Percentiles rank a stretch among this genome's conserved stretches.
These are phyloP conservation scores for Amphimedon queenslandica DNA, from an alignment of 37 sponge, comb jelly and placozoan species.

Conservation along the genomic window DNA sequence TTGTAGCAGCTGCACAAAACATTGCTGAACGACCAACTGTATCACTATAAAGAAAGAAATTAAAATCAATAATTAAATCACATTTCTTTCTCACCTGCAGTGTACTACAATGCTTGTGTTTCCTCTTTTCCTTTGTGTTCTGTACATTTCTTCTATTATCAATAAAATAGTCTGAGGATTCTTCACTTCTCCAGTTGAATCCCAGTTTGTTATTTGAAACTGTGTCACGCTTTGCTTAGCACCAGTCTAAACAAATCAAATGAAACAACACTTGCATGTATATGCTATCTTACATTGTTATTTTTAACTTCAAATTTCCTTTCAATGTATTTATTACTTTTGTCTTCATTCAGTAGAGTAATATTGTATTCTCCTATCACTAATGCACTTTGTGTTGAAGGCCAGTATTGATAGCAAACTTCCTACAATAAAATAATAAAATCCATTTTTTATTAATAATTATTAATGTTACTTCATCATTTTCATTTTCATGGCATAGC, in stretches of 20 bases:
- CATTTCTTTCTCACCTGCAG: conserved; percentile 26
- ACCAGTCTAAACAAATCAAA: too few relatives aligned
- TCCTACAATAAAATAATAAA: background rate
- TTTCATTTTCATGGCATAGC: background rate
- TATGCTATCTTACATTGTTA: background rate
- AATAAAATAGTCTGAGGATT: conserved; percentile 10
- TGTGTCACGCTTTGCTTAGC: conserved; percentile 36
- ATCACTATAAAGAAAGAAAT: too few relatives aligned
- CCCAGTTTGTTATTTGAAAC: conserved; percentile 51
- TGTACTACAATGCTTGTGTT: conserved; percentile 47
- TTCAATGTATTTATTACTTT: background rate
- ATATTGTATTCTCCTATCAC: background rate
- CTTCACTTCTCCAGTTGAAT: conserved; percentile 13
- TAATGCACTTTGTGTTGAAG: background rate
- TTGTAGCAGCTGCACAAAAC: conserved; percentile 16
- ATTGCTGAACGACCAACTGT: conserved; percentile 19
- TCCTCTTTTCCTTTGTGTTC: conserved; percentile 53
- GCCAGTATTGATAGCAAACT: conserved; percentile 8
- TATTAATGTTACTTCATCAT: too few relatives aligned
- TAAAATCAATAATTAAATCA: too few relatives aligned
- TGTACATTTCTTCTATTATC: conserved; percentile 35
- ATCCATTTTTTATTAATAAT: too few relatives aligned
- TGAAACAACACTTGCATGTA: too few relatives aligned
- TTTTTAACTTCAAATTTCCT: background rate
- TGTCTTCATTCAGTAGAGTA: too few relatives aligned